Evolutionary conservation across 2,113 vertebrate genomes (phyloP).

Genomic region (Odocoileus virginianus): DNA sequence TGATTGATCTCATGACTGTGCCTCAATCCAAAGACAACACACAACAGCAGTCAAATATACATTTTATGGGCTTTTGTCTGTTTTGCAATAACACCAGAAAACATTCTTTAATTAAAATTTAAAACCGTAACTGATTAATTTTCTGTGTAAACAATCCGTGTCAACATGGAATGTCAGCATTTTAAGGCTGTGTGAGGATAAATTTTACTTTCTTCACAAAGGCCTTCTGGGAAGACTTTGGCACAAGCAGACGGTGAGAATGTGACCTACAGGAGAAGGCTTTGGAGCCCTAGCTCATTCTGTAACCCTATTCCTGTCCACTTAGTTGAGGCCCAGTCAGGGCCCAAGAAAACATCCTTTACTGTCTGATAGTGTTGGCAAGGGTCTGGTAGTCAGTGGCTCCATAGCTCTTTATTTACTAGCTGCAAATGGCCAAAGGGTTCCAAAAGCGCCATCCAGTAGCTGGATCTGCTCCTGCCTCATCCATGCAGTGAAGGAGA

Average conservation of each 20-base stretch:
- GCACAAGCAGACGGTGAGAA: constrained; percentile 54
- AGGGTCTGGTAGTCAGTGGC: fast-evolving
- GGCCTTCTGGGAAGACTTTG: constrained; percentile 54
- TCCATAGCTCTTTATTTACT: constrained; percentile 48
- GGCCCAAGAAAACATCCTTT: constrained; percentile 46
- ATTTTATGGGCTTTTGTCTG: constrained; percentile 86
- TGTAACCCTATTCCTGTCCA: background rate
- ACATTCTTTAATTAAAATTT: constrained; percentile 89
- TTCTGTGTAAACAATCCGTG: constrained; percentile 84
- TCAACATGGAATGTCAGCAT: constrained; percentile 84
- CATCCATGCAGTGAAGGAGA: fast-evolving
- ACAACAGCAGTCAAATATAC: constrained; percentile 81
- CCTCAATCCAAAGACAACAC: constrained; percentile 82
- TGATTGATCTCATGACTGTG: constrained; percentile 80
- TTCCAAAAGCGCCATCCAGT: background rate
- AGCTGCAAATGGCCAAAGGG: constrained; percentile 22
- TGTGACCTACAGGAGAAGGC: constrained; percentile 50
- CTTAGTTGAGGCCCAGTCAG: background rate
- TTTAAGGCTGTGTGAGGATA: constrained; percentile 77
- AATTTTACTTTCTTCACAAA: constrained; percentile 73
- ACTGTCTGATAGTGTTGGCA: constrained; percentile 55
- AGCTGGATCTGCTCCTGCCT: background rate
- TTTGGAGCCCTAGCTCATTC: constrained; percentile 64
- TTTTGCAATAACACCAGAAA: constrained; percentile 85
- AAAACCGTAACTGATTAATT: constrained; percentile 89